phyloP scores from a whole-genome alignment of 1,140 invertebrate species.

The Ganaspis sp. region DNA sequence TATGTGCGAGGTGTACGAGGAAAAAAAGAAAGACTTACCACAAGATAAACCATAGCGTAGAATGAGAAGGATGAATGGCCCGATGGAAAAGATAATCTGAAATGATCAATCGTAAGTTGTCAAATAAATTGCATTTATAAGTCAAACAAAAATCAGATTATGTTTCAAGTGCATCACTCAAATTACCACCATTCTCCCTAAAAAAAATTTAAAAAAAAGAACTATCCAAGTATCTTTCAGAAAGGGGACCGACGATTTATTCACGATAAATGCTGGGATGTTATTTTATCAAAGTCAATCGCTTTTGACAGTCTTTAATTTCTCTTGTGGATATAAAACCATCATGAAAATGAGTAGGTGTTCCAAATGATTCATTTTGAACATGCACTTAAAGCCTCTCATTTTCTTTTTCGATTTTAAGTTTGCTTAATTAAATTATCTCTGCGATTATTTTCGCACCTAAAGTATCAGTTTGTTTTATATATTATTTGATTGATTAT shows the following conservation, averaged over 20 bases:
- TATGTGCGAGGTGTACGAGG: constrained; percentile 11
- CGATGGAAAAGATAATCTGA: constrained; percentile 87
- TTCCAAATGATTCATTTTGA: not conserved
- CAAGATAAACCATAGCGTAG: constrained; percentile 88
- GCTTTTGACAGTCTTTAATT: constrained; percentile 12
- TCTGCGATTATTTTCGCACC: no score
- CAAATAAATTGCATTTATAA: constrained; percentile 64
- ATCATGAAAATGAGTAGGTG: not conserved
- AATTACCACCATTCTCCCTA: constrained; percentile 9
- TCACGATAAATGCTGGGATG: constrained; percentile 51
- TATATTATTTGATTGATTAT: no score
- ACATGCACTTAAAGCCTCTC: no score
- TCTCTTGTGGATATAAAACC: not conserved
- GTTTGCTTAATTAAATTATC: no score
- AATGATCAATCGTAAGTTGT: constrained; percentile 69
- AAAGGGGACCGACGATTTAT: constrained; percentile 44
- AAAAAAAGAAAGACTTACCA: constrained; percentile 79
- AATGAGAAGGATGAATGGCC: constrained; percentile 89
- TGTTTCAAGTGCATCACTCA: constrained; percentile 29
- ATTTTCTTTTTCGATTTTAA: not conserved
- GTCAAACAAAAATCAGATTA: constrained; percentile 32
- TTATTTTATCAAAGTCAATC: constrained; percentile 18
- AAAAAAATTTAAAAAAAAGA: not conserved
- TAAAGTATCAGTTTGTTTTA: no score
- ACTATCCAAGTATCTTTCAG: constrained; percentile 32